Evolutionary conservation across 2,888 invertebrate species (phyloP).

Genomic region (Antitype chi): DNA sequence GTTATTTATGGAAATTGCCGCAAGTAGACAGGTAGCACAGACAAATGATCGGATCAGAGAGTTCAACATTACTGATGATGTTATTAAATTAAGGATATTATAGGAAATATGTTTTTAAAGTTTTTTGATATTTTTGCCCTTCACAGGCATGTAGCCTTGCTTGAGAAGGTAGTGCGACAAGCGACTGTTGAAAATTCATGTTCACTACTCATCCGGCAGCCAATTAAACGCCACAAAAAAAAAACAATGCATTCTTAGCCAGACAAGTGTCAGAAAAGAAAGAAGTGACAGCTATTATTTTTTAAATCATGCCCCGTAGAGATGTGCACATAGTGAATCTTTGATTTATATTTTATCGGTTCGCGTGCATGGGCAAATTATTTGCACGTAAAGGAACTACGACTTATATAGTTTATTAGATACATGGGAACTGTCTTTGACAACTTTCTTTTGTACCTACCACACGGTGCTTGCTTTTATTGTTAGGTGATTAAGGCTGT

Average conservation of each 20-base stretch:
- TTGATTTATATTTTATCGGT: slow-evolving; percentile 9
- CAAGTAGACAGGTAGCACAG: slow-evolving; percentile 6
- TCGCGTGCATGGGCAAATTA: slow-evolving; percentile 3
- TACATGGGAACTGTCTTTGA: slow-evolving; percentile 50
- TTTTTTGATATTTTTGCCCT: neutral
- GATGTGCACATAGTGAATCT: slow-evolving; percentile 2
- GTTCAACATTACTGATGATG: slow-evolving; percentile 5
- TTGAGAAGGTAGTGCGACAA: neutral
- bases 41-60: slow-evolving; percentile 30
- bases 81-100: neutral
- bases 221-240: neutral
- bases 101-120: neutral
- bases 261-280: slow-evolving; percentile 18
- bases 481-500: slow-evolving; percentile 19
- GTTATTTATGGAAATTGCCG: slow-evolving; percentile 4
- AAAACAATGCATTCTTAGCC: neutral
- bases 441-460: slow-evolving; percentile 47
- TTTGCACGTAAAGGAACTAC: slow-evolving; percentile 34
- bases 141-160: neutral
- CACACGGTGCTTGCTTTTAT: slow-evolving; percentile 5
- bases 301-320: slow-evolving; percentile 3
- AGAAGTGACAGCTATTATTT: slow-evolving; percentile 24
- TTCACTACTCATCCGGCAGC: too few relatives aligned
- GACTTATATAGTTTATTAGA: slow-evolving; percentile 30
- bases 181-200: neutral